Evolutionary conservation across 2,797 vertebrate species (phyloP).

Genomic region (Sardinella longiceps): DNA sequence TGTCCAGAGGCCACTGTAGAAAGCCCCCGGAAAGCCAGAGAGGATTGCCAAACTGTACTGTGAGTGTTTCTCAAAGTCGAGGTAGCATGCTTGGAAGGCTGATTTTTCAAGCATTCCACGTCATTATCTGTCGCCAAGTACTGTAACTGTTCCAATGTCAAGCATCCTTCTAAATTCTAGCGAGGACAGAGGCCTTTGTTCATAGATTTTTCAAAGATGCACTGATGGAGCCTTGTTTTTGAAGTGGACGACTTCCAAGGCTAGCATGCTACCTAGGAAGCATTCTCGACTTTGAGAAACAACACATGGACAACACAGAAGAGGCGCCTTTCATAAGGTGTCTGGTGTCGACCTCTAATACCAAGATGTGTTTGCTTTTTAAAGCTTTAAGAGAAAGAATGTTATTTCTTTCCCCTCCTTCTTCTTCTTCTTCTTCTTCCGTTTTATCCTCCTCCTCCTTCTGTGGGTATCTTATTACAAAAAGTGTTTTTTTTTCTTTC

Average conservation of each 20-base stretch:
- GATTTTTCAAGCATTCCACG: too few relatives aligned
- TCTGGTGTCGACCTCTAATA: background rate
- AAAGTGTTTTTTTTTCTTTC: background rate
- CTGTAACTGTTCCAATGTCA: too few relatives aligned
- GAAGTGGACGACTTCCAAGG: too few relatives aligned
- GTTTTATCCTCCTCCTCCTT: background rate
- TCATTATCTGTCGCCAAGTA: too few relatives aligned
- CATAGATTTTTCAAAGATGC: too few relatives aligned
- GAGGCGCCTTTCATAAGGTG: background rate
- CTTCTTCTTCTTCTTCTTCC: background rate
- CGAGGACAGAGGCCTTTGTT: too few relatives aligned
- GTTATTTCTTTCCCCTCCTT: constrained; percentile 12
- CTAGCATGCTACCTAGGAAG: too few relatives aligned
- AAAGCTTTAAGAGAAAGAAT: constrained; percentile 19
- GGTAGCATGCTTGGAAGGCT: too few relatives aligned
- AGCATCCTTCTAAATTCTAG: too few relatives aligned
- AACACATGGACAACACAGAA: background rate
- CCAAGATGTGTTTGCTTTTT: background rate
- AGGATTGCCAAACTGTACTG: background rate
- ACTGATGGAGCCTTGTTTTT: too few relatives aligned
- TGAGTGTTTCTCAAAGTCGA: too few relatives aligned
- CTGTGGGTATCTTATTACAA: background rate
- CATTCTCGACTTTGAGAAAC: too few relatives aligned
- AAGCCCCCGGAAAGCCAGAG: background rate
- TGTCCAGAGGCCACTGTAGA: background rate